Evolutionary conservation across 1,140 invertebrate genomes (phyloP), one percentile per base, ranked within the genome.

Genomic region (Drosophila truncata): DNA sequence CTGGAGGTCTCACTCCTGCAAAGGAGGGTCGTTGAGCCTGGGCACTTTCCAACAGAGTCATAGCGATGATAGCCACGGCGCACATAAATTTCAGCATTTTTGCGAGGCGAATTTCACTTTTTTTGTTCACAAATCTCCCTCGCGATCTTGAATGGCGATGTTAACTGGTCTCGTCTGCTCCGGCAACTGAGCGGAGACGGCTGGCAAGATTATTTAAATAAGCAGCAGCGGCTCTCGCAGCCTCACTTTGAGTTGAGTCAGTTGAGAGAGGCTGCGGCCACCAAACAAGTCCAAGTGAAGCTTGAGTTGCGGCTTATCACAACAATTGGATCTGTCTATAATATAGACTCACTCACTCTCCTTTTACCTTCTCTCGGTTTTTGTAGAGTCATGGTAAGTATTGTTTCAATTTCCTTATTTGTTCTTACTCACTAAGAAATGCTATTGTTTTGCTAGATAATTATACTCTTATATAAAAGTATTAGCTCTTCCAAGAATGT

Each of bases 21-120:
- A 85, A 93, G 29, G 87, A 78, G 7, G 91, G 86, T n/a, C 92
- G 81, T 57, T 93, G 92, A 1, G 81, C 84, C 64, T 42, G 70
- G 16, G 60, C 33, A 41, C 72, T 18, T 54, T 84, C 74, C 23
- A 80, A 50, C 3, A 84, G 39, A 16, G 54, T 44, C 23, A 81
- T 23, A 6, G 46, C 39, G 8, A 81, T 11, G 13, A 79, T 42
- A 33, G 80, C 20, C 39, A 59, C 54, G 23, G 52, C 29, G 13
- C 27, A 78, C 11, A 72, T 59, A n/a, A 25, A 37, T n/a, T 31
- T 69, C 27, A 74, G 25, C 85, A 88, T 90, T 64, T 37, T 67
- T 42, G 16, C 25, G 13, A 54, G 29, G 44, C 4, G n/a, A 74
- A 47, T 72, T 79, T 71, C 49, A 47, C 58, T 65, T 49, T 47